Evolutionary conservation across 2,113 vertebrate genomes (phyloP), one percentile per base, ranked within the genome.

Genomic region (Chascanopsetta lugubris): DNA sequence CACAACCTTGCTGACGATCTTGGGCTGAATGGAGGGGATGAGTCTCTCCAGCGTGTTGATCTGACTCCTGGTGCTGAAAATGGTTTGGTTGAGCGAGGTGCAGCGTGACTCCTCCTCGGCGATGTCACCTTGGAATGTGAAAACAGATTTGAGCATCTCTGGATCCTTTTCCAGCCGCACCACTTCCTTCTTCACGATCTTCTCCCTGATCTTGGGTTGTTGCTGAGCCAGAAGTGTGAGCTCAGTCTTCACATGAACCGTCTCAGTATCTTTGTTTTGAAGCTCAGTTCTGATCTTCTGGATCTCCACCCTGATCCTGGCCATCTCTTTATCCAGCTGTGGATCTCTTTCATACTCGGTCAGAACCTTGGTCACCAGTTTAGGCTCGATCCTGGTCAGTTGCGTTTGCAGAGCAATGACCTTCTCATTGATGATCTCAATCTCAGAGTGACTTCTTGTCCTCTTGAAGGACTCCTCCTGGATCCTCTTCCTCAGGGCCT

Each of bases 261-360:
- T 76, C 42, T 90, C 93, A 0, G 81, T 83, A 0, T 80, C 68
- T 40, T 85, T 68, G 0, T 84, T 57, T 13, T 92, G 45, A 18
- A 93, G 88, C 77, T 94, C 91, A 22, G 89, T 88, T 2, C 29
- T 86, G 38, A 97, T 76, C 9, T 49, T 88, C 10, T 83, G 82
- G 43, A 97, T 94, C 79, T 97, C 93, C 0, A 90, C 85, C 43
- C 77, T 87, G 10, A 99, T 93, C 73, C 61, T 91, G 9, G 40
- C 72, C 0, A 91, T 93, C 72, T 98, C 92, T 43, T 82, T 90
- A 2, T 96, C 96, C 24, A 99, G 88, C 56, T 88, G 75, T 0
- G 96, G 94, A 76, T 98, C 96, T 83, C 88, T 93, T 87, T 98
- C 95, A 1, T 96, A 94, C 65, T 95, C 95, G 2, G 95, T 98